Percentiles rank a stretch among this genome's conserved stretches.
Evolutionary conservation across 2,888 invertebrate species (phyloP).

Genomic region (Cheilosia urbana): DNA sequence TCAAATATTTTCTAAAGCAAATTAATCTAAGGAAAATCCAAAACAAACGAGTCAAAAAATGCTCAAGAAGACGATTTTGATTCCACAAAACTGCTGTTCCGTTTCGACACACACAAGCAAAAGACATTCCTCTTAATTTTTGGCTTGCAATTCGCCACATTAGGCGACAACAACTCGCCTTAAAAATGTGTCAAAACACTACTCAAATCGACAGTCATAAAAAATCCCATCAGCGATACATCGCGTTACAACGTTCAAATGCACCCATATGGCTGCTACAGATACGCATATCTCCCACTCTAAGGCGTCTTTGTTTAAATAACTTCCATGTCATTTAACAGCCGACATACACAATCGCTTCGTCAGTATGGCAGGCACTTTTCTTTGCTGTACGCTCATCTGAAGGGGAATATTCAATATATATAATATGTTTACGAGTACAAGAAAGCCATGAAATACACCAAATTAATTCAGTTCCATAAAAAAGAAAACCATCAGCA

Average conservation of each 20-base stretch:
- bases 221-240: slow-evolving; percentile 27
- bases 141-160: neutral
- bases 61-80: no score
- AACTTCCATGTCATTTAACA: slow-evolving; percentile 36
- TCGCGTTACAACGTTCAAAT: slow-evolving; percentile 6
- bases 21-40: no score
- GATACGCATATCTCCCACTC: neutral
- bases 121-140: neutral
- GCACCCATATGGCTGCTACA: slow-evolving; percentile 14
- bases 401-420: slow-evolving; percentile 18
- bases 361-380: slow-evolving; percentile 14
- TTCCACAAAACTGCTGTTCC: neutral
- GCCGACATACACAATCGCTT: neutral
- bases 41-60: no score
- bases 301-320: slow-evolving; percentile 31
- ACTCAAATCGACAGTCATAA: slow-evolving; percentile 10
- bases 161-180: neutral
- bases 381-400: slow-evolving; percentile 18
- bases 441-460: slow-evolving; percentile 2
- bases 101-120: no score
- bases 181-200: neutral
- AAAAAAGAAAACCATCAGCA: neutral
- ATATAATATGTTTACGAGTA: neutral
- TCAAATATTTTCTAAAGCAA: neutral
- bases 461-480: slow-evolving; percentile 59